Base-by-base conservation (phyloP, 2,888 invertebrate species). In the Drosophila tripunctata region DNA sequence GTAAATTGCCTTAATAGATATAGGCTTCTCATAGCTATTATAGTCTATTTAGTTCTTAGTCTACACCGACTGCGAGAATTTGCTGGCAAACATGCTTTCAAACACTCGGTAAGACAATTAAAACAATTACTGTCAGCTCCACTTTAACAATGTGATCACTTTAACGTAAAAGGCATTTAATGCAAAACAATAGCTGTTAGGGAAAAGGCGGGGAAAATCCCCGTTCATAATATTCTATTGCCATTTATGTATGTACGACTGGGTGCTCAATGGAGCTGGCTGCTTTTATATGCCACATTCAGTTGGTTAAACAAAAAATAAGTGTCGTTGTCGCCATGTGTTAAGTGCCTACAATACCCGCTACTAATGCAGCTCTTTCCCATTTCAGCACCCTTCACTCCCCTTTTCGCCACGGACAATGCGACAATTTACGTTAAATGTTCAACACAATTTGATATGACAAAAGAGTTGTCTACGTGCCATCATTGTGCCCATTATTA, bases 401-500 rank as follows among this genome's bases (percentile, higher is more conserved):
- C 21, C 31, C 0, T 14, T 30, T 30, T 5, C 38, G 8, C 7
- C 33, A 27, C 36, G 45, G 40, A 81, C 73, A 87, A 79, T 86
- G 80, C 72, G 63, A 85, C 83, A 83, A 83, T 83, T 83, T 83
- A 73, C 83, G 88, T 87, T 83, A 83, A 83, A 83, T 87, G 83
- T 78, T 86, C 55, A 83, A 63, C 84, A 83, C 80, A 81, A 80
- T 81, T 80, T 81, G 72, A 75, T 75, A 78, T 84, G 87, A 81
- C 81, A 81, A 81, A 81, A 81, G 81, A 84, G 81, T 87, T 81
- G 87, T 84, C 81, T 81, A 81, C 87, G 87, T 81, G 87, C 87
- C 66, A 55, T 68, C 76, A 68, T 63, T 79, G 76, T 76, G 48
- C 64, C 76, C 87, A 81, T 86, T 81, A 81, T 86, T 83, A 65